phyloP scores from a whole-genome alignment of 1,140 invertebrate species.

The Adelges cooleyi region DNA sequence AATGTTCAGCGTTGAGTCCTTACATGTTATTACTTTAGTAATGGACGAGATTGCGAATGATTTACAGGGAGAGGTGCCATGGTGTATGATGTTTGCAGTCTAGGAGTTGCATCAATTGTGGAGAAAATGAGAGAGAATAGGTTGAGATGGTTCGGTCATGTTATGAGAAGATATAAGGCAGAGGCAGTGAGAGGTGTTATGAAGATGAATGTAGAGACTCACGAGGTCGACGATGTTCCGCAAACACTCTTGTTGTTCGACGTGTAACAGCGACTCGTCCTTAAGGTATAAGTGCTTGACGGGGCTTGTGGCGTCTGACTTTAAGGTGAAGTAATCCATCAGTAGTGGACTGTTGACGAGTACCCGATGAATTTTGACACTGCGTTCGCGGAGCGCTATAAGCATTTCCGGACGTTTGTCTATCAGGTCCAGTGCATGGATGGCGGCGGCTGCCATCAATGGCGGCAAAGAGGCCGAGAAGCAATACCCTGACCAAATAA shows the following conservation, averaged over 20 bases:
- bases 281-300: slow-evolving; percentile 67
- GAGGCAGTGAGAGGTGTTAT: no score
- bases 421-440: slow-evolving; percentile 61
- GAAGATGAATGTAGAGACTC: no score
- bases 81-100: no score
- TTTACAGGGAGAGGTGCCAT: no score
- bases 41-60: no score
- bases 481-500: slow-evolving; percentile 61
- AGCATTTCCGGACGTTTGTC: slow-evolving; percentile 55
- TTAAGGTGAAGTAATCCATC: slow-evolving; percentile 43
- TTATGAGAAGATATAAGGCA: no score
- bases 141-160: no score
- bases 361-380: slow-evolving; percentile 42
- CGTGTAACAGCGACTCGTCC: slow-evolving; percentile 37
- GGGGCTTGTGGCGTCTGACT: slow-evolving; percentile 54
- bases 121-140: no score
- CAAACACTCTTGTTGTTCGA: slow-evolving; percentile 9
- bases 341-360: slow-evolving; percentile 34
- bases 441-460: slow-evolving; percentile 74
- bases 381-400: slow-evolving; percentile 44
- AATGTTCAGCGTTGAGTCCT: no score
- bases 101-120: no score
- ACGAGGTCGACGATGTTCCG: slow-evolving; percentile 26
- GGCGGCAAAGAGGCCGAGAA: slow-evolving; percentile 95
- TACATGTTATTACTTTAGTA: no score